Base-by-base conservation (phyloP, 2,113 vertebrate species). In the Oriolus oriolus region DNA sequence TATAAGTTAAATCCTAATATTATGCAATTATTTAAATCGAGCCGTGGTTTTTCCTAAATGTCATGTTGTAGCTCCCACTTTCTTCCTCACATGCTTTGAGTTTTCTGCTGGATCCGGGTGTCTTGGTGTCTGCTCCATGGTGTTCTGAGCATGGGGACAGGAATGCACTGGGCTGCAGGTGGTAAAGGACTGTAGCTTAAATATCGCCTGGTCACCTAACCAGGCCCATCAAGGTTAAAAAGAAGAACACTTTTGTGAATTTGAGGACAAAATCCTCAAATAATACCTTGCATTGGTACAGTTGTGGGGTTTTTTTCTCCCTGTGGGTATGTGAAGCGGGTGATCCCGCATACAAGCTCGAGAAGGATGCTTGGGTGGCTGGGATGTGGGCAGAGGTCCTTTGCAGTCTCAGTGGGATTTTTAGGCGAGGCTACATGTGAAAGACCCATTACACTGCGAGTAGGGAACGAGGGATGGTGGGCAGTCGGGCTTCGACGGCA, bases 11-110 rank as follows among this genome's bases (percentile, higher is more conserved):
- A 94, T 87, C 87, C 86, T 95, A 94, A 95, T 86, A 90, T 92
- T 94, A 87, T 94, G 88, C 80, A 95, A 92, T 97, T 96, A 95
- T 97, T 97, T 96, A 95, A 97, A 97, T 95, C 83, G 35, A 93
- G 85, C 42, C 15, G 13, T 39, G 77, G 1, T 70, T 89, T 78
- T 70, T 41, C 87, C 74, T 88, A 35, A 1, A 33, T 18, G 66
- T 47, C 13, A 7, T 4, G 30, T 27, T 21, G 35, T 52, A 35
- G 74, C 53, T 85, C 90, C 47, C 4, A 9, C 49, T 56, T 47
- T 49, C 23, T 31, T 18, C 21, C 35, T 37, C 69, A 11, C 88
- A 3, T 21, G 41, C 66, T 16, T 22, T 2, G 71, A 42, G 68
- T 83, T 93, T 61, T 15, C 76, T 6, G 19, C n/a, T 15, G 68